Evolutionary conservation across 2,797 vertebrate genomes (phyloP), one percentile per base, ranked within the genome.

Genomic region (Coranthus polyacanthus): DNA sequence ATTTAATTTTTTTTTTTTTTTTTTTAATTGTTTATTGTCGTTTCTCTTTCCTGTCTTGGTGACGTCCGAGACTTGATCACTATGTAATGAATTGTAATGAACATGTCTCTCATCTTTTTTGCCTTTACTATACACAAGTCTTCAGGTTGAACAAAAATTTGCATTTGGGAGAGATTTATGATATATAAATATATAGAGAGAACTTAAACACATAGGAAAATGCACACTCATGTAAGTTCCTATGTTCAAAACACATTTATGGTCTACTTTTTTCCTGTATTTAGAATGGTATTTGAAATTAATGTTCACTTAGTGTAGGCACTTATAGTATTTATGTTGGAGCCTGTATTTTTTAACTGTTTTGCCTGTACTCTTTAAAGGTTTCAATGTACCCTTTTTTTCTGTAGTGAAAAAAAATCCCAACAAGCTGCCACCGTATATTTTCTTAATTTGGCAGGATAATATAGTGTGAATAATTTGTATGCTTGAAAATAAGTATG

Each of bases 371-470:
- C 95, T 96, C 95, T 97, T 94, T 95, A 95, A 96, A 97, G 95
- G 96, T 97, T 96, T 96, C 92, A 88, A 93, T 94, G 94, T 96
- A 96, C 94, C 95, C 95, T 95, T 96, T 90, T 81, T 90, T 96
- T 93, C 95, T 95, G 95, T 97, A 96, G 96, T 96, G 94, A 95
- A 94, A 92, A 90, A 32, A 92, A 88, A 92, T 83, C 90, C 90
- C 95, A 95, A 97, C 95, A 97, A 94, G 97, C 97, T 98, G 97
- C 97, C 97, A 96, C 95, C 95, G 95, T 97, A 97, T 98, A 97
- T 98, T 97, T 97, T 97, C 96, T 96, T 98, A 96, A 97, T 98
- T 97, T 98, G 97, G 97, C 97, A 99, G 97, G 97, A 99, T 98
- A 99, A 98, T 98, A 97, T 96, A 98, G 96, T 96, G 94, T 96